Base-by-base conservation (phyloP, 2,888 invertebrate genomes). In the Capitulum mitella region DNA sequence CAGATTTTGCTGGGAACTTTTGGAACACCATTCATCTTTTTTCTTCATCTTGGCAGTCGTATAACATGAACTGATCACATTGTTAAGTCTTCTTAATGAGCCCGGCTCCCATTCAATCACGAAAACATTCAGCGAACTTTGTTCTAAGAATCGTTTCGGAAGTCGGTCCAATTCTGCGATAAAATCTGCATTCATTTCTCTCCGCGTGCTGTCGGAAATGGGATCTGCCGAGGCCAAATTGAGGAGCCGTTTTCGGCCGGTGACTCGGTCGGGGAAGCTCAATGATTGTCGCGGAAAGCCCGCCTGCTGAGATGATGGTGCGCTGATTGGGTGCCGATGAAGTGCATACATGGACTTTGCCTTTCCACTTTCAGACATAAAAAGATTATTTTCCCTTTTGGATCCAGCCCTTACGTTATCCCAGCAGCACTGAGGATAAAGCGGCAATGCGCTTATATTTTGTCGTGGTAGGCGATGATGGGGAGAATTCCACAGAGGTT, bases 31-130 rank as follows among this genome's bases (percentile, higher is more conserved):
- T n/a, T 58, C n/a, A 58, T 58, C 58, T 58, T 64, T 34, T 19
- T 64, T 29, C 19, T 64, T 34, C 34, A 34, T 37, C 34, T 3
- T 34, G 64, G 19, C 64, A 37, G 32, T 14, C 34, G 34, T 29
- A 0, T 5, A 64, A 19, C 64, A 37, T 61, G 64, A 34, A 37
- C 64, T 37, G 64, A 64, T 64, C 64, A 37, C 64, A 6, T 37
- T 64, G 64, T 64, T 64, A 64, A 64, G 64, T 19, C 64, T 19
- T 34, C 19, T 64, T 64, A 64, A 64, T 64, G 64, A 64, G 64
- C 22, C 34, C 34, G 22, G 34, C 19, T 34, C n/a, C 34, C 34
- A 64, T 64, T 64, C 64, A 64, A 64, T 64, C 64, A 37, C 29
- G 34, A 19, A 19, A 34, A 64, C 64, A 64, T 64, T 64, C 34